Conservation (phyloP, 2,113 vertebrate species). For the Mastomys natalensis region DNA sequence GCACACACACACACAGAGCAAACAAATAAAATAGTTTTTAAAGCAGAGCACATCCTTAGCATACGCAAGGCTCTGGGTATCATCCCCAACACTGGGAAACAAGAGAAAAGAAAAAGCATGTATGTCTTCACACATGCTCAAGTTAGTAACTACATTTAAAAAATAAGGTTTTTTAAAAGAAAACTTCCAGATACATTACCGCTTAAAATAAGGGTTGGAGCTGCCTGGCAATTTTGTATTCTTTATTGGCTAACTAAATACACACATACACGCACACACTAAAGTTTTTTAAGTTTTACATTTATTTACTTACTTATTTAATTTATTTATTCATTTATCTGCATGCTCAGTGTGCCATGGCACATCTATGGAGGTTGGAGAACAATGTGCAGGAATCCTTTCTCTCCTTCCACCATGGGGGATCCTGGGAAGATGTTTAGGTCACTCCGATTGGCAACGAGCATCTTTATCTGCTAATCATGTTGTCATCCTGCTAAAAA, state of each 20-base stretch:
- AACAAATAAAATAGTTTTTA: not conserved
- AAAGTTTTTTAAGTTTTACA: not conserved
- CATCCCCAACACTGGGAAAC: not conserved
- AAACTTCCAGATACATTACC: not conserved
- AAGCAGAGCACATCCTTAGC: not conserved
- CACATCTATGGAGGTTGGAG: not conserved
- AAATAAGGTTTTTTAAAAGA: not conserved
- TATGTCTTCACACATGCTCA: not conserved
- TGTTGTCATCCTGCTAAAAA: not conserved
- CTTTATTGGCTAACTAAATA: not conserved
- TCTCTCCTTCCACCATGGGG: not conserved
- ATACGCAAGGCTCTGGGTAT: not conserved
- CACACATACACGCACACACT: not conserved
- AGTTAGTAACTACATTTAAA: constrained; percentile 20
- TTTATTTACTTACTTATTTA: not conserved
- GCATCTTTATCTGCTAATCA: not conserved
- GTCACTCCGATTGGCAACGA: not conserved
- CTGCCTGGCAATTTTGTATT: not conserved
- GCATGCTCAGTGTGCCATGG: not conserved
- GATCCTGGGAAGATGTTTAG: not conserved
- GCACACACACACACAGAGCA: not conserved
- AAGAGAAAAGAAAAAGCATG: not conserved
- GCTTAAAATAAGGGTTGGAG: not conserved
- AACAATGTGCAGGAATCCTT: not conserved
- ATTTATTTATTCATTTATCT: not conserved